Evolutionary conservation across 2,113 vertebrate species (phyloP), one percentile per base, ranked within the genome.

Genomic region (Dermatemys mawii): DNA sequence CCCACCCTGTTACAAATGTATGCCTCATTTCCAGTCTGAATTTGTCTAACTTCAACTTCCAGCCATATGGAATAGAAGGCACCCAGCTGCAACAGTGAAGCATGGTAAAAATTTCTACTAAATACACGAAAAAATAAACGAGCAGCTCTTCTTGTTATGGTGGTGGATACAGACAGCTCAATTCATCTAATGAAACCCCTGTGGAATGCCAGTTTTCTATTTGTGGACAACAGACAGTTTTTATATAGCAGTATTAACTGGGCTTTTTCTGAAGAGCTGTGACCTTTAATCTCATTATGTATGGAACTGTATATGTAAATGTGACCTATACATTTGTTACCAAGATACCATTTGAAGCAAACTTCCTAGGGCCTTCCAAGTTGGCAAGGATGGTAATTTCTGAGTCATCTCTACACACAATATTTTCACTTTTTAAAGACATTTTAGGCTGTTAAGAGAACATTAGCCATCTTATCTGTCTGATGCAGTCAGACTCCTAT

Each of bases 351-450:
- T 79, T 93, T 86, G 88, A 96, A 88, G 83, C 70, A 97, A 97
- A 96, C 51, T 96, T 87, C 92, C 86, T 83, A 21, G 70, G 89
- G 91, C 96, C 83, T 93, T 94, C 75, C 81, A 94, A 83, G 83
- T 51, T 96, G 95, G 96, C 94, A 93, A 83, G 86, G 84, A 94
- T 81, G 49, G 78, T 93, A 81, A 90, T 95, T 95, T 93, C 96
- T 95, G 95, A 97, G 84, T 97, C 96, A 96, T 80, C 51, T 38
- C 48, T 82, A 51, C 78, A 63, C 83, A 95, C 92, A 96, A 96
- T 78, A 94, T 86, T 95, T 95, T 83, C 50, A 19, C 82, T 73
- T 90, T 96, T 96, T 87, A 80, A 60, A 57, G 91, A 5, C 17
- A 29, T 95, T 95, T 93, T 88, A 57, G 82, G 38, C 82, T 84